Conservation (phyloP, 2,113 vertebrate genomes). For the Kryptolebias marmoratus region DNA sequence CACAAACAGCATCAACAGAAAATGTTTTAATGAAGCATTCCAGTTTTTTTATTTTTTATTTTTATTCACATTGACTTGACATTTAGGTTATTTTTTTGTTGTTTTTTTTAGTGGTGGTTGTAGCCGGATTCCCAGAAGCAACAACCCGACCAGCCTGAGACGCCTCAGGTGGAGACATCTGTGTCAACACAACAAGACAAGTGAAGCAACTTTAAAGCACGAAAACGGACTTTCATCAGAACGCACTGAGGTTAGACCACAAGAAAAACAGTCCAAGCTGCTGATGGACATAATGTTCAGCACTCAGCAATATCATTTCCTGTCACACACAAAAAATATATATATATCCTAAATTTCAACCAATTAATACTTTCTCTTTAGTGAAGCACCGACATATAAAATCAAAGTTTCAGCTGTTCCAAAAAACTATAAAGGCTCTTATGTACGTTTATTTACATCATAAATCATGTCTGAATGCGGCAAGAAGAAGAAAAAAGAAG, state of each 20-base stretch:
- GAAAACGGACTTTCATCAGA: neutral
- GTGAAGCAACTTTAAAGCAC: neutral
- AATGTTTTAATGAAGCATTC: neutral
- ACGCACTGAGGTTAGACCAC: neutral
- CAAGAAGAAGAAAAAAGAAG: no score
- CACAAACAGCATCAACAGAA: neutral
- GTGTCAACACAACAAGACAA: neutral
- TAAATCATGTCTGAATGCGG: neutral
- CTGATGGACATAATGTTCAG: neutral
- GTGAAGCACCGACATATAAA: no score
- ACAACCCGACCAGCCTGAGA: no score
- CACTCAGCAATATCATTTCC: neutral
- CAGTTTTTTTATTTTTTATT: neutral
- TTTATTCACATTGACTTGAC: neutral
- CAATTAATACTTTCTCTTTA: no score
- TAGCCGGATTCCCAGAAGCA: neutral
- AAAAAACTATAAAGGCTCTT: neutral
- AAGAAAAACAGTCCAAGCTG: neutral
- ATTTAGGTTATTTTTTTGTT: no score
- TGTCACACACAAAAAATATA: no score
- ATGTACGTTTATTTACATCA: neutral
- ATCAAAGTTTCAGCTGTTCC: no score
- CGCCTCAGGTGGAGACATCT: neutral
- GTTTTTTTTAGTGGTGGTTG: neutral
- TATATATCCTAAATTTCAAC: no score